Conservation (phyloP, 2,888 invertebrate genomes). For the Eutolmus rufibarbis region DNA sequence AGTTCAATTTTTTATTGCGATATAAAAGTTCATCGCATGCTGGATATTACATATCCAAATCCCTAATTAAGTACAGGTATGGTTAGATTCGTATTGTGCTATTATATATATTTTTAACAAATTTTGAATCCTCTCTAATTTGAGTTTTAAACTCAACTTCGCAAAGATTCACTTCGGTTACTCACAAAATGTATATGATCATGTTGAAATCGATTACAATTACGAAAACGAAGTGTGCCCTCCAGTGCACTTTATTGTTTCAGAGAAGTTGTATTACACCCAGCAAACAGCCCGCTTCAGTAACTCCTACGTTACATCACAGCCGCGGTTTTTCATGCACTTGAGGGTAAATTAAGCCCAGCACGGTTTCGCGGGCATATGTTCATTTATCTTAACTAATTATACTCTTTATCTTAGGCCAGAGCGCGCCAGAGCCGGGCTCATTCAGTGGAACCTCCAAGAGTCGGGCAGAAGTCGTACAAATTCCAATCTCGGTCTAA, state of each 20-base stretch:
- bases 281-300: not conserved
- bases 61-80: no score
- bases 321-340: not conserved
- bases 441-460: not conserved
- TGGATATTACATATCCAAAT: no score
- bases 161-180: not conserved
- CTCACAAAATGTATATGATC: not conserved
- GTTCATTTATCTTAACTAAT: not conserved
- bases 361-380: not conserved
- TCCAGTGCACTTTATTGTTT: not conserved
- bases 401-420: not conserved
- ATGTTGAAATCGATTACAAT: not conserved
- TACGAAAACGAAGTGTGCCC: not conserved
- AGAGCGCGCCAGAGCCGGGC: not conserved
- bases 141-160: not conserved
- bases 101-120: no score
- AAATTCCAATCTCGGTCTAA: not conserved
- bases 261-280: not conserved
- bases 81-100: no score
- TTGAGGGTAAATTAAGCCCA: not conserved
- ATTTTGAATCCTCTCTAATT: not conserved
- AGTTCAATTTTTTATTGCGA: no score
- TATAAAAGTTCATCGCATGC: no score
- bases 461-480: not conserved
- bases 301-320: not conserved